Conservation (phyloP, 2,888 invertebrate species). For the Diplazon laetatorius region DNA sequence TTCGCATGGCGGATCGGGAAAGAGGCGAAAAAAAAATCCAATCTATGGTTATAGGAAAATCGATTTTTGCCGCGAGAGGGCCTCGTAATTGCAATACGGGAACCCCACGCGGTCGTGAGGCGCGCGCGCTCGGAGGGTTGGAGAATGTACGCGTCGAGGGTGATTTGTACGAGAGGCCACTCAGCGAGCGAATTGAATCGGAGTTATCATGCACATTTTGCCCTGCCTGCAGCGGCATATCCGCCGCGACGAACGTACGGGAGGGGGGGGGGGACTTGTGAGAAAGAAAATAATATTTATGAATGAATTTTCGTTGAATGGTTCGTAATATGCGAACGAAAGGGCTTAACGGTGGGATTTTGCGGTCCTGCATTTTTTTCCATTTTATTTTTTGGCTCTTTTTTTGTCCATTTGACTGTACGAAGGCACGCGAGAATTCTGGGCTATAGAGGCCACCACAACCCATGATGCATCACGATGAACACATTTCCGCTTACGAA, state of each 20-base stretch:
- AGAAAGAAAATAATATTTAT: conserved; percentile 48
- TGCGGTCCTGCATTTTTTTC: background rate
- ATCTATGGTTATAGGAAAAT: conserved; percentile 55
- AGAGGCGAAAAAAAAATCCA: conserved; percentile 36
- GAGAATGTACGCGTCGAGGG: conserved; percentile 58
- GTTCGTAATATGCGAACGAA: conserved; percentile 32
- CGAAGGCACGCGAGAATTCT: background rate
- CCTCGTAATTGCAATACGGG: conserved; percentile 65
- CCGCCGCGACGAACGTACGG: conserved; percentile 4
- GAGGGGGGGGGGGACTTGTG: conserved; percentile 2
- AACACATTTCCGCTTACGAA: background rate
- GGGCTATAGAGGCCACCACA: conserved; percentile 7
- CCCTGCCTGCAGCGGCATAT: conserved; percentile 1
- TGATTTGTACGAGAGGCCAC: conserved; percentile 64
- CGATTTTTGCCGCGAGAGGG: conserved; percentile 44
- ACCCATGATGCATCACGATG: background rate
- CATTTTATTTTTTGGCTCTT: background rate
- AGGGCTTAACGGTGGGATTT: conserved; percentile 17
- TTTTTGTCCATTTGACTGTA: too few relatives aligned
- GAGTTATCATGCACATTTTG: conserved; percentile 60
- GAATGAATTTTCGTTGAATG: conserved; percentile 50
- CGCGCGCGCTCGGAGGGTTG: conserved; percentile 33
- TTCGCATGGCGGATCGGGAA: conserved; percentile 40
- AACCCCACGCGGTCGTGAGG: conserved; percentile 22
- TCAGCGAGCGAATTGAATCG: conserved; percentile 64